Conservation (phyloP, 2,888 invertebrate species). For the Eupeodes latifasciatus region DNA sequence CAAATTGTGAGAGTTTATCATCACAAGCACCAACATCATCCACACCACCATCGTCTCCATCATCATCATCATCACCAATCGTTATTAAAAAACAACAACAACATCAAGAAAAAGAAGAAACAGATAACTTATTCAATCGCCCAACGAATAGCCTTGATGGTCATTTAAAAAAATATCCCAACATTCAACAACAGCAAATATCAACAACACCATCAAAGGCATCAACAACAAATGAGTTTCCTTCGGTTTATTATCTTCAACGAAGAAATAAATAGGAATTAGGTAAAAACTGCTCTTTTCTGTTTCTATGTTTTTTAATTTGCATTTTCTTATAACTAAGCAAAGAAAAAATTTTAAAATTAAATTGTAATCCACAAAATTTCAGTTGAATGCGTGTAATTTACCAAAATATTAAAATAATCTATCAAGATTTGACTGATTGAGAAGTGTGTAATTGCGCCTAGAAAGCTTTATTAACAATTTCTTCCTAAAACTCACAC, state of each 20-base stretch:
- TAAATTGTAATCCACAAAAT: neutral
- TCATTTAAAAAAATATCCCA: conserved; percentile 2
- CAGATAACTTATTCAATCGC: conserved; percentile 64
- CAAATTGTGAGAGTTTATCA: conserved; percentile 66
- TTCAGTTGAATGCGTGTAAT: conserved; percentile 3
- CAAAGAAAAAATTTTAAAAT: neutral
- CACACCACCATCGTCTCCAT: conserved; percentile 52
- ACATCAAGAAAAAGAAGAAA: conserved; percentile 51
- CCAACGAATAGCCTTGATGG: conserved; percentile 69
- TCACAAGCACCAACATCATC: conserved; percentile 66
- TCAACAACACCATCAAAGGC: conserved; percentile 32
- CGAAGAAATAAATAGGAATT: conserved; percentile 40
- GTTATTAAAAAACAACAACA: conserved; percentile 52
- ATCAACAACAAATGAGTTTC: conserved; percentile 58
- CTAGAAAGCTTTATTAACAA: conserved; percentile 41
- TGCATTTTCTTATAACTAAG: conserved; percentile 12
- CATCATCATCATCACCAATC: conserved; percentile 49
- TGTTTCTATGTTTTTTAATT: neutral
- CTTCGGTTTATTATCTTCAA: conserved; percentile 73
- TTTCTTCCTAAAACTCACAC: conserved; percentile 19
- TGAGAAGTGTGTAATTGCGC: conserved; percentile 47
- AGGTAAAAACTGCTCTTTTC: neutral
- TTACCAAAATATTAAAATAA: conserved; percentile 21
- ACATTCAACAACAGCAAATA: neutral
- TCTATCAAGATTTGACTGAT: conserved; percentile 69